Conservation (phyloP, 2,113 vertebrate species). For the Eretmochelys imbricata region DNA sequence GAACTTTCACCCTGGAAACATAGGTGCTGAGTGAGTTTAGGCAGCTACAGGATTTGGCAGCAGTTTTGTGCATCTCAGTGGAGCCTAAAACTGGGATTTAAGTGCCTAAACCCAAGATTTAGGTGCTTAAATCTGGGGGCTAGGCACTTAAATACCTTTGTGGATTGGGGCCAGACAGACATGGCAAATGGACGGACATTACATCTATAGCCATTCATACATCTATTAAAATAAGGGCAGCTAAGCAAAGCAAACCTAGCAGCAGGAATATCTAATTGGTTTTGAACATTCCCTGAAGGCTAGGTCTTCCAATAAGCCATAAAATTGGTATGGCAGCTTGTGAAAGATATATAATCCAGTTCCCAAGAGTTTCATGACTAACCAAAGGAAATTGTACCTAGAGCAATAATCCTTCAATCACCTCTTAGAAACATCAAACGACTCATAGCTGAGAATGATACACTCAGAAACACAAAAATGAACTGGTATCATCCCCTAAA, state of each 20-base stretch:
- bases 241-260: neutral
- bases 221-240: conserved; percentile 5
- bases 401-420: neutral
- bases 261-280: neutral
- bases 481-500: conserved; percentile 20
- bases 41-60: neutral
- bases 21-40: neutral
- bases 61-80: neutral
- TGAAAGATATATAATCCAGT: conserved; percentile 9
- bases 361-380: conserved; percentile 4
- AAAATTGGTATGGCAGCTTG: neutral
- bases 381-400: neutral
- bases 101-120: neutral
- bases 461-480: conserved; percentile 38
- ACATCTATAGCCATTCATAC: neutral
- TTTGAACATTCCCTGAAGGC: neutral
- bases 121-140: too few relatives aligned
- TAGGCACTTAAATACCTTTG: too few relatives aligned
- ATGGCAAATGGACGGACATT: neutral
- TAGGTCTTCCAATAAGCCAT: neutral
- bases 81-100: neutral
- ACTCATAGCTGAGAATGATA: conserved; percentile 7
- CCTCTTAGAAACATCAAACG: neutral
- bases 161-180: neutral
- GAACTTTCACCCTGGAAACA: neutral